These are phyloP conservation scores for Atherinomorus stipes DNA, from an alignment of 2,113 vertebrate genomes.

Conservation along the genomic window DNA sequence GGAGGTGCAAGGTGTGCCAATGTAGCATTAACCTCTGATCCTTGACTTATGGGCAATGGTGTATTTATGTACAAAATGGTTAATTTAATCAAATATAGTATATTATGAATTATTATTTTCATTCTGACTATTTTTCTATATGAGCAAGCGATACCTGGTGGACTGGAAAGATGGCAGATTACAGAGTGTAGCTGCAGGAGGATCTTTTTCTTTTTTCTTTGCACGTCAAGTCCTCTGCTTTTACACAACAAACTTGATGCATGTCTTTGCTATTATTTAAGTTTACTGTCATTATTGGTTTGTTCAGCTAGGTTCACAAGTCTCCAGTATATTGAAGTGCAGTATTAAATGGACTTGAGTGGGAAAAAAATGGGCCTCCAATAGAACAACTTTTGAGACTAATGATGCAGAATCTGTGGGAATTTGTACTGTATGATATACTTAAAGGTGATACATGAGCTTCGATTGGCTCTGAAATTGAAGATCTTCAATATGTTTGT, in stretches of 20 bases:
- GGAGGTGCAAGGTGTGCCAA: slow-evolving; percentile 65
- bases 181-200: slow-evolving; percentile 33
- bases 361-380: not conserved
- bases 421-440: slow-evolving; percentile 60
- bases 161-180: slow-evolving; percentile 76
- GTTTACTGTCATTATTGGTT: slow-evolving; percentile 44
- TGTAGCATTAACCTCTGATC: slow-evolving; percentile 79
- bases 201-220: slow-evolving; percentile 37
- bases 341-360: slow-evolving; percentile 57
- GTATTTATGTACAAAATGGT: slow-evolving; percentile 82
- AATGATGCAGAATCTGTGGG: slow-evolving; percentile 37
- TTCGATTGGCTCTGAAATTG: slow-evolving; percentile 41
- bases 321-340: slow-evolving; percentile 52
- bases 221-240: slow-evolving; percentile 59
- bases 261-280: slow-evolving; percentile 39
- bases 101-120: slow-evolving; percentile 76
- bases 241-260: slow-evolving; percentile 35
- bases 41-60: slow-evolving; percentile 62
- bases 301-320: slow-evolving; percentile 39
- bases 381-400: slow-evolving; percentile 31
- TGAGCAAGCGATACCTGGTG: slow-evolving; percentile 71
- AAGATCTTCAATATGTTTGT: slow-evolving; percentile 49
- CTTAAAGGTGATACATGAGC: slow-evolving; percentile 27
- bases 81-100: slow-evolving; percentile 84
- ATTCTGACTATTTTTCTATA: slow-evolving; percentile 82